These are phyloP conservation scores for Hyles euphorbiae DNA, from an alignment of 1,140 invertebrate species.

Conservation along the genomic window DNA sequence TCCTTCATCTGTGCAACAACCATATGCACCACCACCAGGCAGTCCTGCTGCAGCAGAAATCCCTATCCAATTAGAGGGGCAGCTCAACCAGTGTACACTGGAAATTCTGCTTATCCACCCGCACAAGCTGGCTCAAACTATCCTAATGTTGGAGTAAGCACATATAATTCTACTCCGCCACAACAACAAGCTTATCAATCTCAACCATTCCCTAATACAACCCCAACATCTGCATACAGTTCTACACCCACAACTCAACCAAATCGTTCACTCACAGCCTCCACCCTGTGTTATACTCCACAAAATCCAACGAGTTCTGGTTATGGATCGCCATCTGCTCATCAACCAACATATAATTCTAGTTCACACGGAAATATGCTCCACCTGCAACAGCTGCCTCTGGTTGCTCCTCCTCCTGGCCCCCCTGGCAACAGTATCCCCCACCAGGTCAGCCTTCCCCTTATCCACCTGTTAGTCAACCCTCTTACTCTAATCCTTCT, in stretches of 20 bases:
- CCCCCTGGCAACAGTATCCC: conserved; percentile 60
- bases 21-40: conserved; percentile 67
- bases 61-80: conserved; percentile 66
- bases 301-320: conserved; percentile 63
- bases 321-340: conserved; percentile 70
- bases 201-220: conserved; percentile 68
- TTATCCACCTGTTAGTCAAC: conserved; percentile 66
- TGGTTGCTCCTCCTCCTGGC: conserved; percentile 42
- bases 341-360: conserved; percentile 69
- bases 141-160: conserved; percentile 63
- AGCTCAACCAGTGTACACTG: conserved; percentile 57
- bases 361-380: conserved; percentile 64
- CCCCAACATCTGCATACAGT: conserved; percentile 67
- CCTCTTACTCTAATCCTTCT: conserved; percentile 72
- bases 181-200: conserved; percentile 69
- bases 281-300: conserved; percentile 57
- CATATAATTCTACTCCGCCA: conserved; percentile 62
- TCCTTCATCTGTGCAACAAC: conserved; percentile 65
- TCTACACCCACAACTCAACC: conserved; percentile 70
- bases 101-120: conserved; percentile 66
- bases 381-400: conserved; percentile 54
- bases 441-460: conserved; percentile 62
- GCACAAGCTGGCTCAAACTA: conserved; percentile 60
- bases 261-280: conserved; percentile 70
- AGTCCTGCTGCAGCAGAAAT: conserved; percentile 58